Evolutionary conservation across 2,797 vertebrate species (phyloP).

Genomic region (Danio aesculapii): DNA sequence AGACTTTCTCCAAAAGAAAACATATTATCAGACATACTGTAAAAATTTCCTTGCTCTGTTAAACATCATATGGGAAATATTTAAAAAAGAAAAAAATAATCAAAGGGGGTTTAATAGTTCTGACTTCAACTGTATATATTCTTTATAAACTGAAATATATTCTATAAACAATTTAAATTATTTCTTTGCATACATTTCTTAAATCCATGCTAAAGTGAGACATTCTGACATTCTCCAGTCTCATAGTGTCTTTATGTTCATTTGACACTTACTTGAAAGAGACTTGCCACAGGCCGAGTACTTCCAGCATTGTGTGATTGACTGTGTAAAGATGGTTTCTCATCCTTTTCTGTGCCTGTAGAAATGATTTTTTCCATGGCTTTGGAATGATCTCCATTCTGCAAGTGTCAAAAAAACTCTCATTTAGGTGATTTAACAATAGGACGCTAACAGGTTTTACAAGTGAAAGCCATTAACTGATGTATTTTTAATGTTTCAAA

Average conservation of each 20-base stretch:
- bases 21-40: too few species aligned
- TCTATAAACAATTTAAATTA: too few species aligned
- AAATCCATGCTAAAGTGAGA: too few species aligned
- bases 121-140: too few species aligned
- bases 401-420: conserved; percentile 44
- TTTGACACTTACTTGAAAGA: conserved; percentile 80
- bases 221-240: background rate
- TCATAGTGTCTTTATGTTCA: background rate
- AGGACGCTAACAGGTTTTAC: background rate
- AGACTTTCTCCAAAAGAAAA: too few species aligned
- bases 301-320: conserved; percentile 82
- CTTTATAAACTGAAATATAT: too few species aligned
- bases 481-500: too few species aligned
- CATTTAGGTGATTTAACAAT: background rate
- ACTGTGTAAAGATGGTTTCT: conserved; percentile 80
- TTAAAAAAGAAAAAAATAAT: too few species aligned
- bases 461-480: background rate
- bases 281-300: conserved; percentile 83
- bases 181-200: too few species aligned
- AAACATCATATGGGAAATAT: too few species aligned
- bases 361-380: conserved; percentile 85
- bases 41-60: too few species aligned
- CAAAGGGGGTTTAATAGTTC: too few species aligned
- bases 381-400: conserved; percentile 86
- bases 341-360: conserved; percentile 74